Conservation (phyloP, 2,888 invertebrate species). For the Apotomis capreana region DNA sequence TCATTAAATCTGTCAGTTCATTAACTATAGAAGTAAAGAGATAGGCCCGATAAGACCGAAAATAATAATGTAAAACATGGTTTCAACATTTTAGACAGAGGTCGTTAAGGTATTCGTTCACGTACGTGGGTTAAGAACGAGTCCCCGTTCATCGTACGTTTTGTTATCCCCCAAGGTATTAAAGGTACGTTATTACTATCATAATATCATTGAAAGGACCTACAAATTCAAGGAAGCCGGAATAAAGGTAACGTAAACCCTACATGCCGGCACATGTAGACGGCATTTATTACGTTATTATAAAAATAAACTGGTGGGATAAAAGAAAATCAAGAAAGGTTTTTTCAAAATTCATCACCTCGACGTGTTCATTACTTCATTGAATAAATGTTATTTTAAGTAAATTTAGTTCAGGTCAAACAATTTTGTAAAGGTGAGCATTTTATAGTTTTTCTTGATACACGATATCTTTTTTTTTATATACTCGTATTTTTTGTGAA, state of each 20-base stretch:
- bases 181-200: conserved; percentile 19
- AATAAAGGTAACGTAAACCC: conserved; percentile 5
- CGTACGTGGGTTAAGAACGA: conserved; percentile 2
- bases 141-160: neutral
- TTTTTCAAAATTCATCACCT: too few species aligned
- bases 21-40: neutral
- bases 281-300: too few species aligned
- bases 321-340: too few species aligned
- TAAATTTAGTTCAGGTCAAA: too few species aligned
- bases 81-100: neutral
- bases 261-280: neutral
- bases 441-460: too few species aligned
- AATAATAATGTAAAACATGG: neutral
- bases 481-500: too few species aligned
- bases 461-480: too few species aligned
- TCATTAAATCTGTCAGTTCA: too few species aligned
- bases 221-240: conserved; percentile 19
- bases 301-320: too few species aligned
- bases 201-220: conserved; percentile 5
- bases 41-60: neutral
- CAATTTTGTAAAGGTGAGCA: too few species aligned
- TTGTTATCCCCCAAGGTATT: conserved; percentile 1
- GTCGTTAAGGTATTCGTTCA: neutral
- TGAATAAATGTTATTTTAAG: too few species aligned
- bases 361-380: too few species aligned